These are phyloP conservation scores for Tineola bisselliella DNA, from an alignment of 2,888 invertebrate species.

Conservation along the genomic window DNA sequence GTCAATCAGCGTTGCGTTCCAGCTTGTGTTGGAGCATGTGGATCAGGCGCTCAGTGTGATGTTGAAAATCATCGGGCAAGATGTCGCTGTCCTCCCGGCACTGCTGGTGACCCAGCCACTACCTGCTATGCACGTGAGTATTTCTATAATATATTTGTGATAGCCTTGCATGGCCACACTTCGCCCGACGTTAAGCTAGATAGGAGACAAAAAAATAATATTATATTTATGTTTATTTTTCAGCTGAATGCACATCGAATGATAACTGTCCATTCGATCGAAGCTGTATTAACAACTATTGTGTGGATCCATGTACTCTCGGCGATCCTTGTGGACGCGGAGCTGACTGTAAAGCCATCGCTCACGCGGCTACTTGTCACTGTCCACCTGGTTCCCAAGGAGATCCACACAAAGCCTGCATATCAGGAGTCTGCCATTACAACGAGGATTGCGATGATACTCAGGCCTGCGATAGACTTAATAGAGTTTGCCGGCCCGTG, in stretches of 20 bases:
- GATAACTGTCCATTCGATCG: slow-evolving; percentile 87
- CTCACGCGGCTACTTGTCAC: slow-evolving; percentile 81
- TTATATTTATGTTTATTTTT: slow-evolving; percentile 18
- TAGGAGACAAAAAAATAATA: too few species aligned
- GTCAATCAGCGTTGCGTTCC: slow-evolving; percentile 81
- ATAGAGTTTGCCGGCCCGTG: slow-evolving; percentile 82
- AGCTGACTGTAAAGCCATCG: slow-evolving; percentile 78
- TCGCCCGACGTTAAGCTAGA: too few species aligned
- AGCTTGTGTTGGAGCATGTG: slow-evolving; percentile 87
- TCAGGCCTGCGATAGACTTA: slow-evolving; percentile 85
- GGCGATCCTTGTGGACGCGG: slow-evolving; percentile 80
- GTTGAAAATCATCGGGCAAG: slow-evolving; percentile 81
- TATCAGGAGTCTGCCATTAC: slow-evolving; percentile 84
- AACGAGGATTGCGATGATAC: slow-evolving; percentile 89
- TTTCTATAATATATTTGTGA: too few species aligned
- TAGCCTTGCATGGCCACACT: too few species aligned
- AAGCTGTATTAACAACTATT: slow-evolving; percentile 80
- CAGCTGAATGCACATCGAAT: slow-evolving; percentile 84
- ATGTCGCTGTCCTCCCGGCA: slow-evolving; percentile 85
- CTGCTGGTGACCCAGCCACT: slow-evolving; percentile 87
- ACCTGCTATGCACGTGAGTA: slow-evolving; percentile 87
- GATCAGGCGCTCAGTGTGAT: slow-evolving; percentile 80
- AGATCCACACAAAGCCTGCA: slow-evolving; percentile 82
- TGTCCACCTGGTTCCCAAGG: slow-evolving; percentile 89
- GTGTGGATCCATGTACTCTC: slow-evolving; percentile 79